Base-by-base conservation (phyloP, 2,888 invertebrate genomes). In the Drosophila tripunctata region DNA sequence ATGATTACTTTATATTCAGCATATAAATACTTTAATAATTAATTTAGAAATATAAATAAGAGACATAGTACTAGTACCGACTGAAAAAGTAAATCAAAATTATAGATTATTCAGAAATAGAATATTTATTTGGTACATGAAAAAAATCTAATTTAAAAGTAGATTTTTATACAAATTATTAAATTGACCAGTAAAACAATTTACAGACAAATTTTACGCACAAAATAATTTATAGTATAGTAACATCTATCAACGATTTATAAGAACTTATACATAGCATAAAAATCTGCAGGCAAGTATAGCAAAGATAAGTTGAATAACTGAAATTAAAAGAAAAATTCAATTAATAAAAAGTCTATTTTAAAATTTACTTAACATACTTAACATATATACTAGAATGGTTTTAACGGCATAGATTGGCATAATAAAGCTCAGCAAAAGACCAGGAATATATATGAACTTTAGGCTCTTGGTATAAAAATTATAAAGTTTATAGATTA, bases 371-470 rank as follows among this genome's bases (percentile, higher is more conserved):
- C 10, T 36, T 4, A 2, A 36, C 48, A n/a, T 50, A 50, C 48
- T 17, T 24, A 31, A n/a, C 48, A 48, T 50, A 22, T 41, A 22
- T 14, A 19, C 30, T 10, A 48, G 10, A 27, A 14, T 24, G 0
- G 17, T 2, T 4, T n/a, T 24, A 5, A 19, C 24, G 3, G 17
- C n/a, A 15, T 8, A 2, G 8, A 50, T 38, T 36, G 48, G 48
- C 48, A 50, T 50, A 12, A 19, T 12, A 27, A 50, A 50, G 36
- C 48, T 50, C 3, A 50, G 22, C 36, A 50, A 8, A 12, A 50
- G 36, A 12, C 48, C 48, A 8, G 36, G 36, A 17, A 50, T 24
- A 36, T 27, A 50, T 19, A 50, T 50, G 24, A 36, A 36, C 8
- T 50, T 50, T 1, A 50, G 4, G n/a, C 17, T 50, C 48, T 50